These are phyloP conservation scores for Allacma fusca DNA, from an alignment of 2,888 invertebrate species.

Conservation along the genomic window DNA sequence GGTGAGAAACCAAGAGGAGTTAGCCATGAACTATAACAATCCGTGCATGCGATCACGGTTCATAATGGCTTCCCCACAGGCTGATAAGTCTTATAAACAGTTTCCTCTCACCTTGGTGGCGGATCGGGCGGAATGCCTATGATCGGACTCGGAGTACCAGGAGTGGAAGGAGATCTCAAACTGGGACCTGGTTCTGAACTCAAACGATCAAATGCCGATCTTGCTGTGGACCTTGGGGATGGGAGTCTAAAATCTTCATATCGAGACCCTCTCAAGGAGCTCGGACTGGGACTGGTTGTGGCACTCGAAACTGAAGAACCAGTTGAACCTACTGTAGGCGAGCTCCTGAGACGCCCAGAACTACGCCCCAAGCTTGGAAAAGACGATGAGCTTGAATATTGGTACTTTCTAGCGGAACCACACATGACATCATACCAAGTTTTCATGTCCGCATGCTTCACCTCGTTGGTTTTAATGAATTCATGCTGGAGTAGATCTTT, in stretches of 20 bases:
- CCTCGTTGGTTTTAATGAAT: conserved; percentile 83
- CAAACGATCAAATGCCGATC: conserved; percentile 52
- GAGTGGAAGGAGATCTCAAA: conserved; percentile 58
- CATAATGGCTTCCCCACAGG: not conserved
- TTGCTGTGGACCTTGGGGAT: conserved; percentile 48
- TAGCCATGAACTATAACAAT: too few relatives aligned
- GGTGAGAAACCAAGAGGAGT: too few relatives aligned
- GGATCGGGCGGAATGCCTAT: conserved; percentile 59
- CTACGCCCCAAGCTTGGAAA: conserved; percentile 48
- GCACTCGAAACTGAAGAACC: conserved; percentile 49
- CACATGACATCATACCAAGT: conserved; percentile 76
- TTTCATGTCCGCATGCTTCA: conserved; percentile 72
- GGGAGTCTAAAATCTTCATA: conserved; percentile 58
- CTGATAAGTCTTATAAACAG: not conserved
- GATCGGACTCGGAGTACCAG: conserved; percentile 59
- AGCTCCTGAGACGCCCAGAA: conserved; percentile 52
- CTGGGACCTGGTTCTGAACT: conserved; percentile 55
- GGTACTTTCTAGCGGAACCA: conserved; percentile 49
- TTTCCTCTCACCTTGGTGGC: conserved; percentile 57
- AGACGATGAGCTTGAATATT: conserved; percentile 53
- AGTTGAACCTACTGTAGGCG: conserved; percentile 46
- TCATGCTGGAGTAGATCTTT: conserved; percentile 85
- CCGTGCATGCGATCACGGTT: too few relatives aligned
- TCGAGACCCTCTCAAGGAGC: conserved; percentile 51
- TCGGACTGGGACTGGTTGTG: conserved; percentile 58